Conservation (phyloP, 1,140 invertebrate species). For the Drosophila pallidifrons region DNA sequence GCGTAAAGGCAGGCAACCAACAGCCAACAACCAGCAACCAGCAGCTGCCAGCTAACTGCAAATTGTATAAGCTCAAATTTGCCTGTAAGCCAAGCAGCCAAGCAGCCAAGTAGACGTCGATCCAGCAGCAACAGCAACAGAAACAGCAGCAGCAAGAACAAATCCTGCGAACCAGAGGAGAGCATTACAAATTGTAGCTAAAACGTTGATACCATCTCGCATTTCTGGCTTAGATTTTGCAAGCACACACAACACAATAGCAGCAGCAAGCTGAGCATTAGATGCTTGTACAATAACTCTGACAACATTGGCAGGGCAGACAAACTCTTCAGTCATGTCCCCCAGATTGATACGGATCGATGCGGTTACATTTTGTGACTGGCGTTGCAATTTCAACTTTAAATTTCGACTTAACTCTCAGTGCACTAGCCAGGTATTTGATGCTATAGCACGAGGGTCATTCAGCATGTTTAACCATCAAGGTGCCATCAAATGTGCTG, state of each 20-base stretch:
- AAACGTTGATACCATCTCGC: slow-evolving; percentile 71
- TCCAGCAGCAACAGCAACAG: slow-evolving; percentile 19
- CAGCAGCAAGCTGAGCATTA: slow-evolving; percentile 43
- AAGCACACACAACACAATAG: slow-evolving; percentile 34
- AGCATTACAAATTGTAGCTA: slow-evolving; percentile 52
- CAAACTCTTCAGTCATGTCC: slow-evolving; percentile 20
- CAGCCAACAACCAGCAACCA: slow-evolving; percentile 24
- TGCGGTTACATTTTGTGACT: slow-evolving; percentile 32
- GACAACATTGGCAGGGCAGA: slow-evolving; percentile 45
- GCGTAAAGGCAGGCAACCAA: slow-evolving; percentile 48
- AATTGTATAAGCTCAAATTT: slow-evolving; percentile 77
- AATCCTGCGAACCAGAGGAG: slow-evolving; percentile 12
- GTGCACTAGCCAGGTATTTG: not conserved
- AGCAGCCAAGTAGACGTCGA: slow-evolving; percentile 22
- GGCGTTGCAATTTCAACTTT: slow-evolving; percentile 3
- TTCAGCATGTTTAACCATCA: not conserved
- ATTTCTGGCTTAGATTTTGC: slow-evolving; percentile 53
- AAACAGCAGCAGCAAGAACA: not conserved
- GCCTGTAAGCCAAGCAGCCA: slow-evolving; percentile 53
- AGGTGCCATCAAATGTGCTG: not conserved
- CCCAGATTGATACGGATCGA: slow-evolving; percentile 64
- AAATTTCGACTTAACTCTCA: slow-evolving; percentile 6
- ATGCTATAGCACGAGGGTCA: not conserved
- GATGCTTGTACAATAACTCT: slow-evolving; percentile 62
- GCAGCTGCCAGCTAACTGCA: slow-evolving; percentile 63